phyloP scores from a whole-genome alignment of 92 coral and sea anemone genomes.

The Scolanthus callimorphus region DNA sequence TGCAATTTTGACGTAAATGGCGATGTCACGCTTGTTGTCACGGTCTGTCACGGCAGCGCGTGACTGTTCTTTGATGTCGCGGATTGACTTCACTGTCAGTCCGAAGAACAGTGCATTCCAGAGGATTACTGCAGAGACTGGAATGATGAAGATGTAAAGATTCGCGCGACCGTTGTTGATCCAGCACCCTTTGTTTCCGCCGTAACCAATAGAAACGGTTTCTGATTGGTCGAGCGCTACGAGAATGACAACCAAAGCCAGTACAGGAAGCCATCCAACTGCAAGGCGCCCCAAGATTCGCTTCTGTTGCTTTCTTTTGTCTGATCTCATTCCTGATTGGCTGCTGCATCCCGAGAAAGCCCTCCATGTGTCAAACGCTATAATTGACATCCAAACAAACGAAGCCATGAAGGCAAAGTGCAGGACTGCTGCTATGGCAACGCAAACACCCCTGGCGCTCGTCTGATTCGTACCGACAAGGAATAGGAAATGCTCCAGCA shows the following conservation, averaged over 20 bases:
- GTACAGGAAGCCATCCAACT: conserved; percentile 57
- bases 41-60: conserved; percentile 9
- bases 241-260: conserved; percentile 41
- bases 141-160: conserved; percentile 27
- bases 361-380: conserved; percentile 66
- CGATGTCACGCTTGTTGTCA: conserved; percentile 5
- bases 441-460: conserved; percentile 22
- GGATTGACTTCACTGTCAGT: conserved; percentile 35
- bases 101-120: conserved; percentile 50
- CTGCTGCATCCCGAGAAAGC: conserved; percentile 31
- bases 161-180: conserved; percentile 35
- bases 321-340: neutral
- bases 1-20: conserved; percentile 50
- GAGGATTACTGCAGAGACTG: conserved; percentile 33
- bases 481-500: conserved; percentile 22
- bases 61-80: conserved; percentile 15
- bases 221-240: conserved; percentile 49
- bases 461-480: conserved; percentile 16
- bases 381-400: conserved; percentile 62
- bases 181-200: conserved; percentile 59
- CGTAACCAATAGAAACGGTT: conserved; percentile 39
- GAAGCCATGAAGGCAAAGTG: conserved; percentile 55
- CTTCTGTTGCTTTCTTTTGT: conserved; percentile 5
- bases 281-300: conserved; percentile 5
- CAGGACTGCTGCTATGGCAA: conserved; percentile 36